Evolutionary conservation across 2,888 invertebrate genomes (phyloP).

Genomic region (Eumacrocentrus americanus): DNA sequence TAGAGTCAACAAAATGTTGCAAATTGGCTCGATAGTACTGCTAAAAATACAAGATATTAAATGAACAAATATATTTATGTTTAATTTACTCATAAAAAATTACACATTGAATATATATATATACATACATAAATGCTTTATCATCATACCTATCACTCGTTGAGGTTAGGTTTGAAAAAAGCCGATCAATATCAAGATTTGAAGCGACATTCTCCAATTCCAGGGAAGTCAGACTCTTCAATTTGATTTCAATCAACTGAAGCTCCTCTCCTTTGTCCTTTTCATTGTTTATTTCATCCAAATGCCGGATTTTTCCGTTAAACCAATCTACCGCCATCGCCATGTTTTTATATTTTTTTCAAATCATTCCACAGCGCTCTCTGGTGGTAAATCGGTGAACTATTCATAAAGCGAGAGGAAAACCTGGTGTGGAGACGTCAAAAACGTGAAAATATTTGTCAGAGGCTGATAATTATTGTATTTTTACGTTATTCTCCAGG

Average conservation of each 20-base stretch:
- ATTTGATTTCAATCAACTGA: slow-evolving; percentile 48
- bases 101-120: not conserved
- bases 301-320: slow-evolving; percentile 39
- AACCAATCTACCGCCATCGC: slow-evolving; percentile 45
- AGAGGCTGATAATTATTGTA: too few relatives aligned
- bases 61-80: not conserved
- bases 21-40: slow-evolving; percentile 43
- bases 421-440: too few relatives aligned
- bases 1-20: slow-evolving; percentile 43
- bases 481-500: too few relatives aligned
- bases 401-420: too few relatives aligned
- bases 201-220: slow-evolving; percentile 43
- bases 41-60: slow-evolving; percentile 37
- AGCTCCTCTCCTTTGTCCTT: slow-evolving; percentile 44
- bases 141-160: slow-evolving; percentile 49
- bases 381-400: too few relatives aligned
- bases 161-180: slow-evolving; percentile 51
- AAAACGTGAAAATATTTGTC: too few relatives aligned
- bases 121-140: slow-evolving; percentile 23
- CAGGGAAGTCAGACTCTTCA: slow-evolving; percentile 37
- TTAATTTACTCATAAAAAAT: not conserved
- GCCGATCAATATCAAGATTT: slow-evolving; percentile 41
- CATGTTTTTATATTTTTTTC: slow-evolving; percentile 3
- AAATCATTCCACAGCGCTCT: too few relatives aligned
- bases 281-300: slow-evolving; percentile 41